Conservation (phyloP, 2,888 invertebrate species). For the Panopea generosa region DNA sequence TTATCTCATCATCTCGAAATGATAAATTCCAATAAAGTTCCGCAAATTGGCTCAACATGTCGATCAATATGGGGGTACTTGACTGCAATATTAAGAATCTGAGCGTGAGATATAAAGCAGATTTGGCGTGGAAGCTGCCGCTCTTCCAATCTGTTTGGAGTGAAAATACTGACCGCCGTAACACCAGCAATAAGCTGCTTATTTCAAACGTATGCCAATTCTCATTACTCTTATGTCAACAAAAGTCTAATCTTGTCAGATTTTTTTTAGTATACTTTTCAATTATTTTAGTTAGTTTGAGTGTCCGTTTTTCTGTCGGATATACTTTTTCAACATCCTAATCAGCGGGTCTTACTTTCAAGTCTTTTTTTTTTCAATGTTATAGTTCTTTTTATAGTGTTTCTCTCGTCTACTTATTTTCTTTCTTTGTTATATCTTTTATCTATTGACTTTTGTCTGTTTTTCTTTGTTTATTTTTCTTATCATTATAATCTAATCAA, state of each 20-base stretch:
- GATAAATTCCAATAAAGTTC: slow-evolving; percentile 38
- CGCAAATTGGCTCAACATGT: slow-evolving; percentile 39
- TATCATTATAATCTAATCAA: no score
- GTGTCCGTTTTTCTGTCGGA: no score
- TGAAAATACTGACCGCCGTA: slow-evolving; percentile 31
- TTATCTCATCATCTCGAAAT: slow-evolving; percentile 26
- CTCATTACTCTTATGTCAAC: slow-evolving; percentile 36
- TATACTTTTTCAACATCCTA: no score
- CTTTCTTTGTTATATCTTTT: no score
- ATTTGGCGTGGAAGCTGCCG: slow-evolving; percentile 19
- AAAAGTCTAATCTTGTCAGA: slow-evolving; percentile 17
- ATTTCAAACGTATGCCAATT: slow-evolving; percentile 44
- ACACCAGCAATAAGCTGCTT: neutral
- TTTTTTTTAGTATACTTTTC: neutral
- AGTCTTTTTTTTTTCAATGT: no score
- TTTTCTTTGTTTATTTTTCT: no score
- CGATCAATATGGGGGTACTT: neutral
- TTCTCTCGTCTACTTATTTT: no score
- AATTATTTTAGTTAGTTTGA: no score
- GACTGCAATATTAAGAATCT: neutral
- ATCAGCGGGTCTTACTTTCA: no score
- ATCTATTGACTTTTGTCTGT: no score
- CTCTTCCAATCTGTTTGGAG: slow-evolving; percentile 45
- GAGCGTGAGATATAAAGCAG: slow-evolving; percentile 33
- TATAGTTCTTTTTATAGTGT: no score